Base-by-base conservation (phyloP, 2,888 invertebrate species). In the Brenthis daphne region DNA sequence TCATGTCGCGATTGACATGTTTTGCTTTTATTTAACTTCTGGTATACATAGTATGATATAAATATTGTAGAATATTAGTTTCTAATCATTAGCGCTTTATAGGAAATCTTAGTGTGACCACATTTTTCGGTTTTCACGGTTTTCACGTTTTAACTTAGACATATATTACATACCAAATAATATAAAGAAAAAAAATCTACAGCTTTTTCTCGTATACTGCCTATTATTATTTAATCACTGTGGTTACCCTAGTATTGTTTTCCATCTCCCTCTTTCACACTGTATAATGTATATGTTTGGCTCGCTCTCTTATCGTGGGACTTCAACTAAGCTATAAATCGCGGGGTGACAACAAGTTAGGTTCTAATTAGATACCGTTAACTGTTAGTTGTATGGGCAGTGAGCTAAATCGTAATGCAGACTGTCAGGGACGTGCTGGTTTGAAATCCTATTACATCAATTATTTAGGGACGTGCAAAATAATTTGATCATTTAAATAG, bases 301-400 rank as follows among this genome's bases (percentile, higher is more conserved):
- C 65, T 70, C 75, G 33, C 60, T 73, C 69, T 47, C 60, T 55
- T 64, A 65, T 67, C 63, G 71, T 57, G 64, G 71, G 72, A 68
- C 67, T 68, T 72, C 67, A 73, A 65, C 69, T 51, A 64, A 67
- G 73, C 78, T 75, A 84, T 87, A 87, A 87, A 87, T 88, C 76
- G 76, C 71, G 67, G 67, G 74, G 75, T 75, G 83, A 83, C 85
- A 81, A 80, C 81, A 79, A 79, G 82, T 83, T 83, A 82, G 81
- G 85, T 72, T 83, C 87, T 86, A 87, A 88, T 87, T 88, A 87
- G 79, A 82, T 77, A 73, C 85, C 84, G 86, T 84, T 85, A 83
- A 75, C 74, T 77, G 70, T 63, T 71, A 73, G 50, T 50, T 50
- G 75, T 77, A 78, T 78, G 79, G 79, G 75, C 79, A 79, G 74